Evolutionary conservation across 2,888 invertebrate genomes (phyloP).

Genomic region (Drosophila niveifrons): DNA sequence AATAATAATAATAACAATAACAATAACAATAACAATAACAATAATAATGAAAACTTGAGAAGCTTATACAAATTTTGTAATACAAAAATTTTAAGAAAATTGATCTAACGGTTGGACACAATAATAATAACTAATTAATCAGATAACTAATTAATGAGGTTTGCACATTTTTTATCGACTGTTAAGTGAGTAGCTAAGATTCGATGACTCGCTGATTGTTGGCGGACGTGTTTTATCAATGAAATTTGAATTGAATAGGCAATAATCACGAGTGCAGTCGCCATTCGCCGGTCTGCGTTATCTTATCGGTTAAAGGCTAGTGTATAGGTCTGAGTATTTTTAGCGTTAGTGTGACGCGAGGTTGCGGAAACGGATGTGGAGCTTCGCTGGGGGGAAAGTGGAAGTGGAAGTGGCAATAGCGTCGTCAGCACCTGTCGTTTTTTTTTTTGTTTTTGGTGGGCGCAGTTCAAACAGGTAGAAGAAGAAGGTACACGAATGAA

Average conservation of each 20-base stretch:
- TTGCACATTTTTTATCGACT: no score
- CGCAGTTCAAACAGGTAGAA: slow-evolving; percentile 45
- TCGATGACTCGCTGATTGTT: not conserved
- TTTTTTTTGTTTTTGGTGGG: no score
- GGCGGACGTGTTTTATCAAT: not conserved
- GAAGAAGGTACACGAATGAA: slow-evolving; percentile 15
- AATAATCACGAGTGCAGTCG: not conserved
- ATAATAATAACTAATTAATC: no score
- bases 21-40: no score
- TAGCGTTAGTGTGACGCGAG: not conserved
- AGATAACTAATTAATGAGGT: no score
- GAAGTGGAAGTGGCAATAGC: slow-evolving; percentile 19
- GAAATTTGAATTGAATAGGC: slow-evolving; percentile 12
- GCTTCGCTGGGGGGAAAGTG: slow-evolving; percentile 11
- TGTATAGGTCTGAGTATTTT: no score
- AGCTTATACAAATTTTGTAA: no score
- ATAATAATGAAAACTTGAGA: no score
- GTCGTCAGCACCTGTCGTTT: slow-evolving; percentile 45
- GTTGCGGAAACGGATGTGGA: slow-evolving; percentile 31
- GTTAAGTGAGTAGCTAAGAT: no score
- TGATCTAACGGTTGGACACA: no score
- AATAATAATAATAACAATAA: no score
- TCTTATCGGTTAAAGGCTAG: slow-evolving; percentile 30
- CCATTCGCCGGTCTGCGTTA: not conserved
- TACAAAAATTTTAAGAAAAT: no score